Evolutionary conservation across 2,888 invertebrate genomes (phyloP).

Genomic region (Andrena trimmerana): DNA sequence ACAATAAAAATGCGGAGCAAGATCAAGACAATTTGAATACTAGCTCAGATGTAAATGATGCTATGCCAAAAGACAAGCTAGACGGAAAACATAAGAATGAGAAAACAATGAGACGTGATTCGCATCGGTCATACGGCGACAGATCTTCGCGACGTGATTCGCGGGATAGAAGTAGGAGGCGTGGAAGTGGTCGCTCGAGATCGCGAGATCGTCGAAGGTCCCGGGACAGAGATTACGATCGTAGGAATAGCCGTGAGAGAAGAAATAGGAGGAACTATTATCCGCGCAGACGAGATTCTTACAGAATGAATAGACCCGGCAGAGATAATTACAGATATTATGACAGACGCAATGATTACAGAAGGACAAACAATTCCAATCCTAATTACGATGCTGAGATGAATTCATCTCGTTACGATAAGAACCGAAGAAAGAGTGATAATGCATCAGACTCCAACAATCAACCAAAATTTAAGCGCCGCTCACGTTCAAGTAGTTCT

Average conservation of each 20-base stretch:
- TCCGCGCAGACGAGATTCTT: slow-evolving; percentile 75
- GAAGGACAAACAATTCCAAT: slow-evolving; percentile 68
- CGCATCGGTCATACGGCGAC: slow-evolving; percentile 70
- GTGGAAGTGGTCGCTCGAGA: slow-evolving; percentile 76
- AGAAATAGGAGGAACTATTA: slow-evolving; percentile 75
- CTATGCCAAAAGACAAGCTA: slow-evolving; percentile 65
- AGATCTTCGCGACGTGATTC: slow-evolving; percentile 75
- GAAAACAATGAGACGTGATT: slow-evolving; percentile 68
- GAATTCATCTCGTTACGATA: slow-evolving; percentile 56
- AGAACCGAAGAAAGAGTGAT: slow-evolving; percentile 65
- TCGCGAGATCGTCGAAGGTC: slow-evolving; percentile 80
- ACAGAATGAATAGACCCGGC: slow-evolving; percentile 71
- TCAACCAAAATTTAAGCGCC: slow-evolving; percentile 79
- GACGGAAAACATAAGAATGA: slow-evolving; percentile 65
- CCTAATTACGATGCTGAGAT: slow-evolving; percentile 66
- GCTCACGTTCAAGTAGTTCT: slow-evolving; percentile 79
- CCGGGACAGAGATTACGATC: slow-evolving; percentile 74
- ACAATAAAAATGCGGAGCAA: slow-evolving; percentile 50
- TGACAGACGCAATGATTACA: slow-evolving; percentile 74
- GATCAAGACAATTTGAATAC: slow-evolving; percentile 65
- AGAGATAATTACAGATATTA: slow-evolving; percentile 72
- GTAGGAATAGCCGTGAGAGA: slow-evolving; percentile 77
- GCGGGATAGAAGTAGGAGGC: slow-evolving; percentile 75
- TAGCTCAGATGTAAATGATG: slow-evolving; percentile 68
- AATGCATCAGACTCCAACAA: slow-evolving; percentile 61